Evolutionary conservation across 2,888 invertebrate species (phyloP).

Genomic region (Heliconius cydno): DNA sequence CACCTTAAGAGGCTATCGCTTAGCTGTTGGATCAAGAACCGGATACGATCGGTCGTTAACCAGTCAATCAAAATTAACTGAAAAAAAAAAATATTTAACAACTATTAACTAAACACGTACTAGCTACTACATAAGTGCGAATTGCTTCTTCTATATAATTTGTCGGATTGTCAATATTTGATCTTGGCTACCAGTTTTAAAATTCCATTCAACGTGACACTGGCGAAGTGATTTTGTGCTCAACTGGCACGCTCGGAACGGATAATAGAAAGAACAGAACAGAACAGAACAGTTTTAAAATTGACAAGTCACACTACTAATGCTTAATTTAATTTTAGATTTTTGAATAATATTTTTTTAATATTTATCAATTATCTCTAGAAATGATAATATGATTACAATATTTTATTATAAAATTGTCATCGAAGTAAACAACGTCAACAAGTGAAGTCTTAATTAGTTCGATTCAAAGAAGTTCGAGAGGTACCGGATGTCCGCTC

Average conservation of each 20-base stretch:
- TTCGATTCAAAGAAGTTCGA: slow-evolving; percentile 12
- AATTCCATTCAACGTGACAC: too few relatives aligned
- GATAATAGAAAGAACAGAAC: too few relatives aligned
- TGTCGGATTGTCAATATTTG: slow-evolving; percentile 14
- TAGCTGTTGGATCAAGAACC: too few relatives aligned
- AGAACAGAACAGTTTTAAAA: slow-evolving; percentile 9
- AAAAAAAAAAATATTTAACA: slow-evolving; percentile 26
- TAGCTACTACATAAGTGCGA: neutral
- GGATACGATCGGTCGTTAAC: too few relatives aligned
- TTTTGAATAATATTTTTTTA: too few relatives aligned
- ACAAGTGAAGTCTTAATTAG: slow-evolving; percentile 13
- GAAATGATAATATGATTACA: too few relatives aligned
- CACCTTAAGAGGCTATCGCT: too few relatives aligned
- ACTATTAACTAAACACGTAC: slow-evolving; percentile 15
- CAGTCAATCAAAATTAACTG: neutral
- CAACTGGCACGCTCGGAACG: too few relatives aligned
- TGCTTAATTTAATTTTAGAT: too few relatives aligned
- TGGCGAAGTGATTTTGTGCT: too few relatives aligned
- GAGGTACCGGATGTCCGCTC: slow-evolving; percentile 13
- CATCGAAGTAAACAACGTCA: neutral
- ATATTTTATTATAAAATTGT: neutral
- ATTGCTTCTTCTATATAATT: slow-evolving; percentile 12
- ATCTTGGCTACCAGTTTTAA: slow-evolving; percentile 3
- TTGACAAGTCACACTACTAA: neutral
- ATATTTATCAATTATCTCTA: too few relatives aligned